Conservation (phyloP, 2,797 vertebrate species). For the Coracias cyanogaster region DNA sequence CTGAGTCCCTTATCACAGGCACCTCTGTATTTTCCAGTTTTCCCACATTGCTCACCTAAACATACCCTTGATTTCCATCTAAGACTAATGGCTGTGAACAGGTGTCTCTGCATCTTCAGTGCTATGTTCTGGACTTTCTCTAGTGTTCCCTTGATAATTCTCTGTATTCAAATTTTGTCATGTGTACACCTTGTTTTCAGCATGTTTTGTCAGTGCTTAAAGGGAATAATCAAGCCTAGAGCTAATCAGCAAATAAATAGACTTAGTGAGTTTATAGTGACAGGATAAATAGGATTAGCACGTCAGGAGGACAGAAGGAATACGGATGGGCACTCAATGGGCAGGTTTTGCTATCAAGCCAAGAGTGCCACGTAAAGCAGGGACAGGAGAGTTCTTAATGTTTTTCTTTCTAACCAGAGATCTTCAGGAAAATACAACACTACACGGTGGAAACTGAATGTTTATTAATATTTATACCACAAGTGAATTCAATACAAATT, state of each 20-base stretch:
- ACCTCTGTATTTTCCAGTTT: neutral
- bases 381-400: neutral
- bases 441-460: neutral
- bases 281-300: neutral
- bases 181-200: neutral
- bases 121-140: neutral
- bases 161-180: neutral
- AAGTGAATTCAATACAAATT: neutral
- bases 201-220: neutral
- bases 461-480: neutral
- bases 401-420: neutral
- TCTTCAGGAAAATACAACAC: neutral
- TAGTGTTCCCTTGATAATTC: neutral
- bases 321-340: neutral
- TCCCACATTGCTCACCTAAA: neutral
- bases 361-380: neutral
- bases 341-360: neutral
- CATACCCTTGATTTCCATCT: neutral
- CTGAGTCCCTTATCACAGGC: neutral
- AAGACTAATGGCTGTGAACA: neutral
- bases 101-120: neutral
- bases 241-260: conserved; percentile 34
- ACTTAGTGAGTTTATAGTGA: neutral
- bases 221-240: conserved; percentile 19
- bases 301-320: neutral